Evolutionary conservation across 2,113 vertebrate species (phyloP).

Genomic region (Labeo rohita): DNA sequence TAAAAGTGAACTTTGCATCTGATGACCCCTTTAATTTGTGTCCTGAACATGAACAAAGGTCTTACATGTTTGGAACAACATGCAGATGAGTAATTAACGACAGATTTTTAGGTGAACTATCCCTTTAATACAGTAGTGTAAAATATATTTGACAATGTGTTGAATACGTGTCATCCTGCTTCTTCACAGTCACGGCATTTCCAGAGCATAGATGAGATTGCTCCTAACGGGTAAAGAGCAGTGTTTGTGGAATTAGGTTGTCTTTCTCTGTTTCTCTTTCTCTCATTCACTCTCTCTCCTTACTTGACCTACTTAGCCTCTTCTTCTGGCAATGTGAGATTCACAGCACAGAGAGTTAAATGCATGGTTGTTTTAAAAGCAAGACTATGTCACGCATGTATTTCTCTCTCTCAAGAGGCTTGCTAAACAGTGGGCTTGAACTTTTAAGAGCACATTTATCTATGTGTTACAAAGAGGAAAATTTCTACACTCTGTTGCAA

Average conservation of each 20-base stretch:
- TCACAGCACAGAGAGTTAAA: not conserved
- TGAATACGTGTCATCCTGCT: not conserved
- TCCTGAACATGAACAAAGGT: too few relatives aligned
- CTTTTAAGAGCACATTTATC: conserved; percentile 41
- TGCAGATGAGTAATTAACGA: too few relatives aligned
- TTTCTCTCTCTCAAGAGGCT: not conserved
- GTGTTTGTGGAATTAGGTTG: not conserved
- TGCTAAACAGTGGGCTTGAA: not conserved
- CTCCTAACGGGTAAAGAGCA: not conserved
- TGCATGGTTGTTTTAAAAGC: not conserved
- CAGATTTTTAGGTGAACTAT: too few relatives aligned
- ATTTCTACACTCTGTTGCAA: conserved; percentile 35
- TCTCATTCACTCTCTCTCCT: not conserved
- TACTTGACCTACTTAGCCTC: conserved; percentile 12
- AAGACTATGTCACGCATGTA: not conserved
- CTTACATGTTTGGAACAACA: too few relatives aligned
- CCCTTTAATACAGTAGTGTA: not conserved
- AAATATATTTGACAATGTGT: not conserved
- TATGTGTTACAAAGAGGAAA: not conserved
- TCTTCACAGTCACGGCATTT: not conserved
- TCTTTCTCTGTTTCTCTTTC: not conserved
- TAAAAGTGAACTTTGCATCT: too few relatives aligned
- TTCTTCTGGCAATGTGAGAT: conserved; percentile 1
- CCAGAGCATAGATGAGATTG: not conserved
- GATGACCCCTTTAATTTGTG: too few relatives aligned